These are phyloP conservation scores for Cossypha caffra DNA, from an alignment of 2,797 vertebrate genomes.

Conservation along the genomic window DNA sequence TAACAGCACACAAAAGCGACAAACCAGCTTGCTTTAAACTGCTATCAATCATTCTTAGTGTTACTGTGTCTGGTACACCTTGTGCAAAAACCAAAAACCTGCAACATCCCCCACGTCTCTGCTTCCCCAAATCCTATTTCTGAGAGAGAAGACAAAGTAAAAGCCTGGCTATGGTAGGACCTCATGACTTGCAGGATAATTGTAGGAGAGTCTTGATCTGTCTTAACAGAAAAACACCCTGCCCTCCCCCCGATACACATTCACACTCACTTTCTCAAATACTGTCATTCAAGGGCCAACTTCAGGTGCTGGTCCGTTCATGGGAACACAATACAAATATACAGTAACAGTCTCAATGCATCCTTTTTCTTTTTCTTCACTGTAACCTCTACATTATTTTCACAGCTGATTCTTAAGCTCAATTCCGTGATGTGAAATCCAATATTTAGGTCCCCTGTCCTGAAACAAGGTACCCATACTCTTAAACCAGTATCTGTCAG, in stretches of 20 bases:
- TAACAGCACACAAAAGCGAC: slow-evolving; percentile 57
- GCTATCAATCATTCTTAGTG: slow-evolving; percentile 69
- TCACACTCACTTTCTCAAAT: background rate
- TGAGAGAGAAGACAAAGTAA: background rate
- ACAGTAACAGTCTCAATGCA: background rate
- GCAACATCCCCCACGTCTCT: background rate
- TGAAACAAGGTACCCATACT: background rate
- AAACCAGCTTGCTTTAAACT: slow-evolving; percentile 55
- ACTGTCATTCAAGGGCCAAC: slow-evolving; percentile 45
- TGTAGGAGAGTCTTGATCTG: slow-evolving; percentile 52
- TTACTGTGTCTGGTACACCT: slow-evolving; percentile 58
- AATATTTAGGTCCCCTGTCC: background rate
- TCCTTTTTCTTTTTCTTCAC: background rate
- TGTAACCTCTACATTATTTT: background rate
- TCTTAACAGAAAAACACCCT: background rate
- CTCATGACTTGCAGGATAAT: slow-evolving; percentile 65
- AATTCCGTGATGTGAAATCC: background rate
- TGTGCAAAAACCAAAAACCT: slow-evolving; percentile 65
- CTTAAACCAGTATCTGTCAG: background rate
- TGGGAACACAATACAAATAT: slow-evolving; percentile 20
- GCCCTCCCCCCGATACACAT: background rate
- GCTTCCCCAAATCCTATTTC: slow-evolving; percentile 64
- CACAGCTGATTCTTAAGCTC: background rate
- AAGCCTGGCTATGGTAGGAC: slow-evolving; percentile 46
- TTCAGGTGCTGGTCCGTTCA: slow-evolving; percentile 26